Base-by-base conservation (phyloP, 2,888 invertebrate species). In the Lumbricus terrestris region DNA sequence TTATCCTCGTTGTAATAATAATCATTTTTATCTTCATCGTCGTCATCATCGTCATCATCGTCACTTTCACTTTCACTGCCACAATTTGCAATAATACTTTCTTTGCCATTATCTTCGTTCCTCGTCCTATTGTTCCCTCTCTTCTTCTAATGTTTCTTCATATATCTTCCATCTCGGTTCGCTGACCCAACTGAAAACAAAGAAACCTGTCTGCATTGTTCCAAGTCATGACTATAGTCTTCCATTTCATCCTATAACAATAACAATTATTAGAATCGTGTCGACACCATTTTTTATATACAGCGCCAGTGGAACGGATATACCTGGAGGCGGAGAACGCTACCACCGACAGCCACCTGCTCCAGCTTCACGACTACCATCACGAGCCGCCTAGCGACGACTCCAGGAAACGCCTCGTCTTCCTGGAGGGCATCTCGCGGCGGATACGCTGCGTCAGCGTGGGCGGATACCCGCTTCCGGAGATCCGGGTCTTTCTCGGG, bases 391-490 rank as follows among this genome's bases (percentile, higher is more conserved):
- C 89, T 33, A 38, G 35, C 90, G 83, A 29, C 82, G 35, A n/a
- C 11, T 33, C 16, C 13, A n/a, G 38, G 38, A n/a, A n/a, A 33
- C n/a, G 34, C 11, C n/a, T 42, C 38, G 1, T 90, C n/a, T 82
- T 90, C 90, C 0, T 83, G 38, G 90, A 90, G 35, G 83, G 83
- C 83, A n/a, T 83, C 0, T 82, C 90, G 16, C 23, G 90, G 40
- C 82, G 5, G 5, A 37, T 90, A 4, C 82, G 82, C 29, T 90
- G 90, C 83, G 38, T 90, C 82, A n/a, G 18, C 38, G 83, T 82
- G 13, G 90, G 90, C 83, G 92, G 91, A n/a, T 91, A 89, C 82
- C 92, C 92, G 13, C 88, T 90, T n/a, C 92, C 92, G 40, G 90
- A 91, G 37, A 69, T 91, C 33, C 88, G 83, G 29, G 35, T 92